These are phyloP conservation scores for Benthosema pterotum DNA, from an alignment of 2,797 vertebrate genomes.

Conservation along the genomic window DNA sequence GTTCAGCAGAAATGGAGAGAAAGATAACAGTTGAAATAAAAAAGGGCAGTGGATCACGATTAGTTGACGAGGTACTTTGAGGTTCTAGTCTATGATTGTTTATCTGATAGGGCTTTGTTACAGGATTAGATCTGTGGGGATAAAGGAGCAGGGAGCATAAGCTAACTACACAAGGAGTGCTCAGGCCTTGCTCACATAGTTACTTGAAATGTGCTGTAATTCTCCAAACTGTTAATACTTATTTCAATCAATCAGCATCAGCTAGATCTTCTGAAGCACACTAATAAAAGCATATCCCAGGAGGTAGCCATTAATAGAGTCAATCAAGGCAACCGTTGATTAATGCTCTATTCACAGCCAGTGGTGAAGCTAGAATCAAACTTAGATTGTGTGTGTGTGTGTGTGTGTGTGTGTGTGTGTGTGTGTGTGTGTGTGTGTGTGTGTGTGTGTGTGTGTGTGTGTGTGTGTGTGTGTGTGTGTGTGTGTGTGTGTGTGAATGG, in stretches of 20 bases:
- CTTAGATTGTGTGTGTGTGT: too few species aligned
- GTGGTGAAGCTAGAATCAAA: neutral
- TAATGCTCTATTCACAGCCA: neutral
- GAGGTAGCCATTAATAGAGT: neutral
- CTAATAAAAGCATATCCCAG: neutral
- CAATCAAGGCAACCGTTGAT: constrained; percentile 7
- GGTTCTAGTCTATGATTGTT: constrained; percentile 18
- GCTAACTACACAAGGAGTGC: constrained; percentile 63
- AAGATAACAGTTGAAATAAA: neutral
- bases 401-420: constrained; percentile 34
- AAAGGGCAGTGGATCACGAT: neutral
- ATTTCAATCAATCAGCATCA: too few species aligned
- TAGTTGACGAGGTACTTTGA: constrained; percentile 7
- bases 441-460: constrained; percentile 19
- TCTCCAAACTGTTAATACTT: too few species aligned
- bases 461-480: constrained; percentile 21
- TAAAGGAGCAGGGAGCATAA: constrained; percentile 62
- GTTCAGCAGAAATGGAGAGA: constrained; percentile 14
- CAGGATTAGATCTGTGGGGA: constrained; percentile 71
- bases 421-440: constrained; percentile 23
- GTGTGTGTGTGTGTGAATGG: constrained; percentile 54
- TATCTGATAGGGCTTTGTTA: constrained; percentile 43
- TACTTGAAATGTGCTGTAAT: too few species aligned
- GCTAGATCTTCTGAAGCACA: constrained; percentile 10
- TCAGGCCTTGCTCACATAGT: constrained; percentile 11